phyloP scores from a whole-genome alignment of 1,140 invertebrate genomes.

The Anastrepha ludens region DNA sequence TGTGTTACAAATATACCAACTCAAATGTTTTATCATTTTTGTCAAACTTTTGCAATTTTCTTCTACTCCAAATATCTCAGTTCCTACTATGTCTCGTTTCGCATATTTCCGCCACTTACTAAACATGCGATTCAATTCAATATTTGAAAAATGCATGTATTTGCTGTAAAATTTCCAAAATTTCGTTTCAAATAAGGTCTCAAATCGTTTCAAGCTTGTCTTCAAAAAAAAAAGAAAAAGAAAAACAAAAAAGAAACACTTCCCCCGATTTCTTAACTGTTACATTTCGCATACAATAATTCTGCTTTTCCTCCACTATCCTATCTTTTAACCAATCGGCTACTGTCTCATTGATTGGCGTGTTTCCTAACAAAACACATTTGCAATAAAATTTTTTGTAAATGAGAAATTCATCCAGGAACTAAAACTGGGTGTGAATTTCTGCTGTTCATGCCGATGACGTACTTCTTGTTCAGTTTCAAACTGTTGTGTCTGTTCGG shows the following conservation, averaged over 20 bases:
- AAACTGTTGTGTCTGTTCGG: neutral
- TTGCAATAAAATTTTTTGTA: constrained; percentile 73
- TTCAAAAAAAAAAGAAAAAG: neutral
- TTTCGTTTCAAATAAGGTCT: neutral
- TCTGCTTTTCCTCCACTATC: neutral
- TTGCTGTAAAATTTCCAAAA: neutral
- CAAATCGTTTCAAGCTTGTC: neutral
- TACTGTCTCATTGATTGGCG: neutral
- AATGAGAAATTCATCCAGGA: constrained; percentile 74
- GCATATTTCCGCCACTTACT: neutral
- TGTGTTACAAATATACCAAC: neutral
- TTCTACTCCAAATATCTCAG: neutral
- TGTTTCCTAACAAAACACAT: constrained; percentile 69
- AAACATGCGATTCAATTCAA: neutral
- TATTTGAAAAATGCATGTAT: neutral
- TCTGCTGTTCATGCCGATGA: constrained; percentile 4
- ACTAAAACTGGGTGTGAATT: constrained; percentile 70
- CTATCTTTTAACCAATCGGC: neutral
- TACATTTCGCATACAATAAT: constrained; percentile 9
- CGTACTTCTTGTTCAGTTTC: neutral
- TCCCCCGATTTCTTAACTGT: neutral
- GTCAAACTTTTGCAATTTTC: neutral
- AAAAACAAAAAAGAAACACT: neutral
- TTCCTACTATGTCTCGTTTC: neutral
- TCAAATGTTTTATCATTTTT: neutral